Percentiles rank a stretch among this genome's conserved stretches.
phyloP scores from a whole-genome alignment of 2,888 invertebrate genomes.

The Leptarthrus brevirostris region DNA sequence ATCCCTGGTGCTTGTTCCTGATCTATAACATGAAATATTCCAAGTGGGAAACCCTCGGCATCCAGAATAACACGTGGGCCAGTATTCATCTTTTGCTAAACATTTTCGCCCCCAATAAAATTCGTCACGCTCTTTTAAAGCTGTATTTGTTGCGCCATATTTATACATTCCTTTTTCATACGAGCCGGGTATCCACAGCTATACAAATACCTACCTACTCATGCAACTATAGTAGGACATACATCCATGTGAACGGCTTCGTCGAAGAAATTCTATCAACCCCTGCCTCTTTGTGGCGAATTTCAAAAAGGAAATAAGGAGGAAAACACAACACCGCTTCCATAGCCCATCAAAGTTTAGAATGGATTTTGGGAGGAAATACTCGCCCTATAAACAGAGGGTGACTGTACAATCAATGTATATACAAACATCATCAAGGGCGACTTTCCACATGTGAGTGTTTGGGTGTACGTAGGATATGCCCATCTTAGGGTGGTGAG shows the following conservation, averaged over 20 bases:
- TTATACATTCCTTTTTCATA: slow-evolving; percentile 31
- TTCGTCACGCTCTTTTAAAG: slow-evolving; percentile 53
- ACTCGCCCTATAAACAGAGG: not conserved
- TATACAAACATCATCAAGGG: slow-evolving; percentile 11
- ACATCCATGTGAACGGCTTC: slow-evolving; percentile 9
- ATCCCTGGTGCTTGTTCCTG: not conserved
- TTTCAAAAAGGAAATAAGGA: slow-evolving; percentile 51
- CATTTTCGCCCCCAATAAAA: slow-evolving; percentile 54
- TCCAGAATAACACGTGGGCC: slow-evolving; percentile 4
- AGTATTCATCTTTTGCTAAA: slow-evolving; percentile 35
- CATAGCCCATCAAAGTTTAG: slow-evolving; percentile 49
- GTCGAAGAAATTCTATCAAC: slow-evolving; percentile 12
- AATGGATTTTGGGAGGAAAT: slow-evolving; percentile 29
- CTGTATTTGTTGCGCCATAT: slow-evolving; percentile 40
- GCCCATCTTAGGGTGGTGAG: not conserved
- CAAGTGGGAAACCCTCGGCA: slow-evolving; percentile 1
- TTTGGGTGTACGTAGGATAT: not conserved
- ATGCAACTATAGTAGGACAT: slow-evolving; percentile 23
- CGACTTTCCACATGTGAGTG: slow-evolving; percentile 15
- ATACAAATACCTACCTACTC: slow-evolving; percentile 10
- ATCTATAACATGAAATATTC: slow-evolving; percentile 10
- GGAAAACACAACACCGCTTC: slow-evolving; percentile 49
- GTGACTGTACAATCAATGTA: slow-evolving; percentile 1
- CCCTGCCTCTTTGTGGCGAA: slow-evolving; percentile 40
- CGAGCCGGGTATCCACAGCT: not conserved